Evolutionary conservation across 2,797 vertebrate genomes (phyloP), one percentile per base, ranked within the genome.

Genomic region (Pseudotriccus pelzelni): DNA sequence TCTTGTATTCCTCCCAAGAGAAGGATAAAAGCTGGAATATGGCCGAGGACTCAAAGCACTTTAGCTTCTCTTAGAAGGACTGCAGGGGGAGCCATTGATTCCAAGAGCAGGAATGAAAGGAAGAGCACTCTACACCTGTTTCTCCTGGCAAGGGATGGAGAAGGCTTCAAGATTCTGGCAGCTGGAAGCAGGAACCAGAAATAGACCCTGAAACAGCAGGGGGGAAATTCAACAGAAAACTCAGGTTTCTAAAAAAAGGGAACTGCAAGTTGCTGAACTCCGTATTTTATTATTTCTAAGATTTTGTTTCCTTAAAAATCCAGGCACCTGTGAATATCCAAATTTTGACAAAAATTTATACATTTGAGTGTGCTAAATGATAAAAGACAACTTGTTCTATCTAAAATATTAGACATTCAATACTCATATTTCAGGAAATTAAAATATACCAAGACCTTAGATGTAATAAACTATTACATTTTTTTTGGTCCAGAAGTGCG

Each of bases 1-100:
- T 8, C 37, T 55, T 75, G 9, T 36, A 41, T 6, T 77, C n/a
- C 8, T 90, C 52, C 41, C 44, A 63, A 73, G 17, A 32, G 76
- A 90, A 76, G 13, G 24, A 41, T 28, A 55, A 89, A 83, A 69
- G 25, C 24, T 36, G 34, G 32, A 86, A 64, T 24, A 84, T 0
- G 13, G 69, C 75, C 74, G 18, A 89, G 12, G 23, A 70, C n/a
- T 37, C 5, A 24, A 76, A 44, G 28, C 10, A n/a, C 37, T 66
- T 85, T 0, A 62, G 23, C 62, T 84, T 78, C 56, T 43, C 10
- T 4, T 25, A 52, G 27, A 44, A 78, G 22, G 56, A 87, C 94
- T 93, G 90, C 86, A 95, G 93, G 63, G 92, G 94, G 93, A 96
- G 92, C 86, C 67, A 69, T 14, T 58, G 88, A 86, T 73, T 83